Conservation (phyloP, 1,140 invertebrate genomes). For the Tetramorium parvispinum region DNA sequence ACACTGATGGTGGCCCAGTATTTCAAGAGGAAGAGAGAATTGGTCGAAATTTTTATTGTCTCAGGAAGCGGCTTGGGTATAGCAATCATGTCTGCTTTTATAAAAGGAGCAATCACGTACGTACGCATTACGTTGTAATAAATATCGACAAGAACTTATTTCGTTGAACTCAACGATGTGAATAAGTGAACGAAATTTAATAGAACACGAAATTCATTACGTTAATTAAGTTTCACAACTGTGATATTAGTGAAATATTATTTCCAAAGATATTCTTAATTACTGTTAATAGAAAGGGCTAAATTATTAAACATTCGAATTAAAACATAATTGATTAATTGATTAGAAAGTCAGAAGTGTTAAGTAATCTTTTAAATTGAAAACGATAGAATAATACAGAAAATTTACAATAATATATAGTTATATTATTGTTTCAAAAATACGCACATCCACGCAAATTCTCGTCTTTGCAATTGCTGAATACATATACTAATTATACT, state of each 20-base stretch:
- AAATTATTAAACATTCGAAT: background rate
- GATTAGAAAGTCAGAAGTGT: background rate
- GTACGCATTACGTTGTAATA: constrained; percentile 25
- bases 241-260: background rate
- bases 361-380: background rate
- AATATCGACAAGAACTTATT: background rate
- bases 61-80: constrained; percentile 94
- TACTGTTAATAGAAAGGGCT: background rate
- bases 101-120: constrained; percentile 92
- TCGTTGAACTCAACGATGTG: background rate
- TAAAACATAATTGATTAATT: background rate
- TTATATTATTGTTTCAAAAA: background rate
- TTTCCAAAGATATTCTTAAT: background rate
- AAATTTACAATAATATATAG: background rate
- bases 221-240: background rate
- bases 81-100: constrained; percentile 92
- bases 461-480: background rate
- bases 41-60: constrained; percentile 95
- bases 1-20: constrained; percentile 96
- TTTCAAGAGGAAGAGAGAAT: constrained; percentile 93
- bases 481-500: background rate
- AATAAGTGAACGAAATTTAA: background rate
- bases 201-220: background rate
- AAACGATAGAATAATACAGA: background rate
- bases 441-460: background rate